Conservation (phyloP, 2,888 invertebrate genomes). For the Malthinus seriepunctatus region DNA sequence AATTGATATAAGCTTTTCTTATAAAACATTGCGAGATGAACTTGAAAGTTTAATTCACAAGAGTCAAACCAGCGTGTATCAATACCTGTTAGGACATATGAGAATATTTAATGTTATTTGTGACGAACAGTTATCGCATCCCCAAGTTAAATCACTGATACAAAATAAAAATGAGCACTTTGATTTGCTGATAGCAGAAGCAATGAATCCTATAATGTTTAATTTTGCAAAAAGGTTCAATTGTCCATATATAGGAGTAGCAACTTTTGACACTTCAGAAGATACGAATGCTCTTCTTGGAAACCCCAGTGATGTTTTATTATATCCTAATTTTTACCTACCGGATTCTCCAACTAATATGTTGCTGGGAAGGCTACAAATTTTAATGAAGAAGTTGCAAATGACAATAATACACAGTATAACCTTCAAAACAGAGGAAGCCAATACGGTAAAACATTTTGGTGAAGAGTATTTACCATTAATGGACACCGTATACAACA, state of each 20-base stretch:
- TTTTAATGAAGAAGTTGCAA: not conserved
- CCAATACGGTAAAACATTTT: not conserved
- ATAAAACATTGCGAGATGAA: constrained; percentile 33
- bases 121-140: constrained; percentile 37
- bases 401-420: too few species aligned
- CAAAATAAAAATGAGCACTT: constrained; percentile 54
- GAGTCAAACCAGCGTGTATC: not conserved
- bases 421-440: not conserved
- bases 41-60: not conserved
- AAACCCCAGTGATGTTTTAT: not conserved
- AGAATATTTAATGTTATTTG: constrained; percentile 37
- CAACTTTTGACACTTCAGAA: not conserved
- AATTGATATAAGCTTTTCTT: constrained; percentile 49
- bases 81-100: constrained; percentile 26
- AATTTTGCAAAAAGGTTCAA: constrained; percentile 36
- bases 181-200: constrained; percentile 62
- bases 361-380: not conserved
- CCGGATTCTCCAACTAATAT: not conserved
- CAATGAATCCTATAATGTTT: constrained; percentile 57
- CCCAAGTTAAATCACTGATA: constrained; percentile 43
- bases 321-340: not conserved
- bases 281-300: not conserved
- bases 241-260: not conserved
- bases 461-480: not conserved
- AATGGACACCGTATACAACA: not conserved